Base-by-base conservation (phyloP, 2,888 invertebrate species). In the Chrysodeixis includens region DNA sequence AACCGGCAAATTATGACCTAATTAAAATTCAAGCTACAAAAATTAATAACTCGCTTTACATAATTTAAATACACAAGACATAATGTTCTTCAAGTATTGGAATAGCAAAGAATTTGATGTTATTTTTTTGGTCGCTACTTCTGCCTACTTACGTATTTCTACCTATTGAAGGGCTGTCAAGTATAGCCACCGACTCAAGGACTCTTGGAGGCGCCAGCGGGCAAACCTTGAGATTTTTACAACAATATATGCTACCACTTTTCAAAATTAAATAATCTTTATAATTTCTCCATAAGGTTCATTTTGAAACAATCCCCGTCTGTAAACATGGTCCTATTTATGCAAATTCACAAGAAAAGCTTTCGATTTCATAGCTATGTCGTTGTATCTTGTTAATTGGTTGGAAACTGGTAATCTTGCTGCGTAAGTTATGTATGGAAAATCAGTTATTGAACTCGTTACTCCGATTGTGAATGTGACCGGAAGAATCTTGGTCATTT, bases 141-240 rank as follows among this genome's bases (percentile, higher is more conserved):
- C 80, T 70, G 60, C 76, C 76, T 79, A 74, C 82, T 76, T 81
- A 79, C 72, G 71, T 69, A 74, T 85, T 83, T 83, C 79, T 79
- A 65, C 71, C 72, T 71, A 66, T 85, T 83, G 72, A 76, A 85
- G 78, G 69, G 72, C 72, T 72, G 57, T 82, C 74, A 65, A 88
- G 84, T 86, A 88, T 86, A 84, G 85, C 84, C 76, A 85, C 82
- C 78, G 82, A 79, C 84, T 90, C 81, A 84, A 93, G 92, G 86
- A 89, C 92, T 78, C 92, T 92, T 86, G 68, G 71, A 85, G 93
- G 93, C 93, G 93, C 93, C 93, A 89, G 66, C 68, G 62, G 71
- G 73, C 76, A 80, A 82, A 85, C 83, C 84, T 83, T 78, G 73
- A 72, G 49, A 80, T 82, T 72, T 81, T 66, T 66, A 81, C 80